Base-by-base conservation (phyloP, 2,113 vertebrate genomes). In the Zosterops borbonicus region DNA sequence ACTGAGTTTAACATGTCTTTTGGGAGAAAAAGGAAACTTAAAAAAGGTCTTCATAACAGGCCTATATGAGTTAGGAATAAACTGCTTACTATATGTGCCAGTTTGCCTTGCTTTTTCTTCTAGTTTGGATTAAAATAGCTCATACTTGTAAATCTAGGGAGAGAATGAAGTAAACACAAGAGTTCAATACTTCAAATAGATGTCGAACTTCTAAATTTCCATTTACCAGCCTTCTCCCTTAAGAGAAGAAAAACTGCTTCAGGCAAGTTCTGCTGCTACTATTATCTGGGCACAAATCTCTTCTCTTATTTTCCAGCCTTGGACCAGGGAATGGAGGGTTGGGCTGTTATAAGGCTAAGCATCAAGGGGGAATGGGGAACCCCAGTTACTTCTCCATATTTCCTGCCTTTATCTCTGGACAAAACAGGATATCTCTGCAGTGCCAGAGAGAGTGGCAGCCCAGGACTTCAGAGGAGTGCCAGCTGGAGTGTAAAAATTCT, bases 21-120 rank as follows among this genome's bases (percentile, higher is more conserved):
- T 42, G 67, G 52, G 86, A 92, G 80, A 59, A 71, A 81, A 86
- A 92, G 21, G 9, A 59, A 60, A 65, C 25, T 39, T 83, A 60
- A 88, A 88, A 63, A 41, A 85, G 42, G 47, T n/a, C 46, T 95
- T 96, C 73, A 50, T 85, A 95, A 94, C 7, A 23, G 87, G 76
- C 33, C 47, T 93, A 8, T 59, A 58, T 49, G 49, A 92, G 59
- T 58, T 44, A 74, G 50, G 29, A 83, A 83, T 29, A 87, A 68
- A 53, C 29, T 80, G 75, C 63, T 62, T 89, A 71, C 78, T 59
- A 69, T 50, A 69, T 1, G 1, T 53, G 74, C 33, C 50, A 46
- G 33, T 79, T 82, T 86, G n/a, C 29, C 63, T 81, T 62, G 59
- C 16, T 85, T 91, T 94, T 94, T 63, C 75, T 80, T 94, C 67